These are phyloP conservation scores for Eurystomus glaucurus DNA, from an alignment of 2,797 vertebrate genomes.

Conservation along the genomic window DNA sequence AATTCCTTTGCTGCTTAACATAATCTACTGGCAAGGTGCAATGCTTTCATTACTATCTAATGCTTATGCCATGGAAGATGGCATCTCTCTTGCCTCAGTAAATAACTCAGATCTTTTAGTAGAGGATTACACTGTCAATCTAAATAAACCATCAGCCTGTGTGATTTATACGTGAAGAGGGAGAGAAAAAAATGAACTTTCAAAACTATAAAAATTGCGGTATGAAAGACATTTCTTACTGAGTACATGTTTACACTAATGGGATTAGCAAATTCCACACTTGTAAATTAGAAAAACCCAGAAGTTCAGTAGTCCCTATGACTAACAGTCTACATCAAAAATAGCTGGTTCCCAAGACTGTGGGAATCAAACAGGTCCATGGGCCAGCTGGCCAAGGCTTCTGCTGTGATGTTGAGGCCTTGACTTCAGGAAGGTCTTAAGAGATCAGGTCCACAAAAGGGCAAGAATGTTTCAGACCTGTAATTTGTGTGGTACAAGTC, in stretches of 20 bases:
- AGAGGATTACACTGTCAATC: background rate
- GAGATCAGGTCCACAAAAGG: background rate
- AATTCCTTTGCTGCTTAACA: background rate
- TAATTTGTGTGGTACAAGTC: background rate
- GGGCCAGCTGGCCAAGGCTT: background rate
- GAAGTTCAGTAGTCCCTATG: background rate
- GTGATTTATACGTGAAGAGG: background rate
- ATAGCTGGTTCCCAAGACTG: accelerated
- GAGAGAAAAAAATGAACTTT: background rate
- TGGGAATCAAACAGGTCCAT: background rate
- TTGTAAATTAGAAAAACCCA: background rate
- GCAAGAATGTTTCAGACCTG: background rate
- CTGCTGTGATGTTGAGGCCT: background rate
- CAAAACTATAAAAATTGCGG: background rate
- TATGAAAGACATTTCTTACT: background rate
- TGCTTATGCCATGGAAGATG: background rate
- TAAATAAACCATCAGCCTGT: background rate
- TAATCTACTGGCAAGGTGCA: background rate
- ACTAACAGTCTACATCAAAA: background rate
- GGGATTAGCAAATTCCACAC: background rate
- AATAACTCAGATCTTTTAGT: background rate
- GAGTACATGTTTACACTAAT: background rate
- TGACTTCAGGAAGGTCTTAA: background rate
- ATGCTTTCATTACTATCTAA: background rate
- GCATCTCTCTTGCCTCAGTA: background rate